These are phyloP conservation scores for Microtus richardsoni DNA, from an alignment of 2,113 vertebrate genomes.

Conservation along the genomic window DNA sequence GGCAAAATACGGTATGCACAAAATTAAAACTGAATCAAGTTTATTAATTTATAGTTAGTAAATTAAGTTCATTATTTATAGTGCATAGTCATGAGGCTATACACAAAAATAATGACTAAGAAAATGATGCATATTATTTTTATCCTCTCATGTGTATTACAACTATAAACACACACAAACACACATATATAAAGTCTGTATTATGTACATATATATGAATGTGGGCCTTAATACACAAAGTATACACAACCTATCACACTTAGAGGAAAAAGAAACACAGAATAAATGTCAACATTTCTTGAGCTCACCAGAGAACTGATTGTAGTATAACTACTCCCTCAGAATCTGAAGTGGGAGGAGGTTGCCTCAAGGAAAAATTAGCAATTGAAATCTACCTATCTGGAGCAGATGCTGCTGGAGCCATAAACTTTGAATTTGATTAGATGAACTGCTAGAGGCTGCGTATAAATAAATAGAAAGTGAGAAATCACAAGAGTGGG, in stretches of 20 bases:
- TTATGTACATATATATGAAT: background rate
- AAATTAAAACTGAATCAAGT: background rate
- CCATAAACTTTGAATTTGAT: background rate
- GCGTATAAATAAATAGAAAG: background rate
- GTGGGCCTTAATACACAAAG: background rate
- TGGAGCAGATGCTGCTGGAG: background rate
- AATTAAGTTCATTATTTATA: background rate
- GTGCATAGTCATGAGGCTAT: background rate
- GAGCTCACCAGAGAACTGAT: background rate
- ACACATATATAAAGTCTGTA: background rate
- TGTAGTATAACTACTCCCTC: background rate
- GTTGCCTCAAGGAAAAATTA: background rate
- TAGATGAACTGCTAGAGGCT: background rate
- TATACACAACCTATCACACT: background rate
- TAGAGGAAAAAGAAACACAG: slow-evolving; percentile 4
- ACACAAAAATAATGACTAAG: background rate
- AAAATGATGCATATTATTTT: background rate
- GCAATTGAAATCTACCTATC: slow-evolving; percentile 3
- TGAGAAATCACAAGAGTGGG: background rate
- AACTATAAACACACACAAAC: too few relatives aligned
- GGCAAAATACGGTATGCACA: background rate
- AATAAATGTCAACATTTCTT: slow-evolving; percentile 6
- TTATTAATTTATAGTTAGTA: background rate
- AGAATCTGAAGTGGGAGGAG: background rate
- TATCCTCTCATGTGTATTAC: background rate